A percentile compares a stretch with the other conserved stretches of the same genome.
Conservation (phyloP, 2,113 vertebrate genomes). For the Esox niger region DNA sequence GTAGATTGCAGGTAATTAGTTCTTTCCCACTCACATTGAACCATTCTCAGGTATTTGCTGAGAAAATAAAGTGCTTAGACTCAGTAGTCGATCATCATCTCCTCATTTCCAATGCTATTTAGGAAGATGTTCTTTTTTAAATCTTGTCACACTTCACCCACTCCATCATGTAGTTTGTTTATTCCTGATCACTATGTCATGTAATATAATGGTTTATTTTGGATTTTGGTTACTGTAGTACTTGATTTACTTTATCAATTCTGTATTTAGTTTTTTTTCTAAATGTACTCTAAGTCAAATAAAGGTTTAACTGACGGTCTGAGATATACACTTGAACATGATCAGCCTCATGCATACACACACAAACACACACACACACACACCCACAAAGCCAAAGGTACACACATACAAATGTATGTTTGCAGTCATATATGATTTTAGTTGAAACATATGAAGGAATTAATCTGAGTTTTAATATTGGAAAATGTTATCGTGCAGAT, state of each 20-base stretch:
- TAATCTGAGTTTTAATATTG: no score
- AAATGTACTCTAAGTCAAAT: conserved; percentile 77
- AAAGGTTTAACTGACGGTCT: conserved; percentile 77
- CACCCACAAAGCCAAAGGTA: no score
- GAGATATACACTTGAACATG: conserved; percentile 31
- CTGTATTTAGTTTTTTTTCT: conserved; percentile 76
- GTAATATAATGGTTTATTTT: conserved; percentile 69
- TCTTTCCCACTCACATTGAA: conserved; percentile 26
- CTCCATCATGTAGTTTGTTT: conserved; percentile 52
- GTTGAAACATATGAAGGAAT: no score
- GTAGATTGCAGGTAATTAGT: background rate
- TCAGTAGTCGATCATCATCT: conserved; percentile 71
- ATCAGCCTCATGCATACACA: conserved; percentile 8
- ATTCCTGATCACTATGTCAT: conserved; percentile 57
- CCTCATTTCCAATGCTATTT: conserved; percentile 74
- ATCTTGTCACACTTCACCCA: conserved; percentile 71
- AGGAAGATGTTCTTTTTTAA: conserved; percentile 62
- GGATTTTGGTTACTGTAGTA: conserved; percentile 75
- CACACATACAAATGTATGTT: no score
- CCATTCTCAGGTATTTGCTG: conserved; percentile 26
- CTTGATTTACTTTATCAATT: conserved; percentile 79
- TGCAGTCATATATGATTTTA: no score
- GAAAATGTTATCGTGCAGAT: no score
- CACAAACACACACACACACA: conserved; percentile 15
- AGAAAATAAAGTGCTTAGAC: conserved; percentile 49